These are phyloP conservation scores for Bungarus multicinctus DNA, from an alignment of 2,113 vertebrate genomes.

Conservation along the genomic window DNA sequence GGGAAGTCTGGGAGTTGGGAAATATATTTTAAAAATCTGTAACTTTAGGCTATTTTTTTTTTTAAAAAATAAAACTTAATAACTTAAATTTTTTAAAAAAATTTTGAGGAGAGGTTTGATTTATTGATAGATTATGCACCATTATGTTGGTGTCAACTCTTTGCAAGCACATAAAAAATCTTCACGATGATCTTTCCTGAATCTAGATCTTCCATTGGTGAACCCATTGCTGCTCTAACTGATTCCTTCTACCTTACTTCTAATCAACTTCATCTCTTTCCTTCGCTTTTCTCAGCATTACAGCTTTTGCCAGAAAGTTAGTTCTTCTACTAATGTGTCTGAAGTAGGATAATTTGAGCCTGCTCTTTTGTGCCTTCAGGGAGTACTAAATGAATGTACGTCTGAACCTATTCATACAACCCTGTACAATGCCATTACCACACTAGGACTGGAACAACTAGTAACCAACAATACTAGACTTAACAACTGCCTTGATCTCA, in stretches of 20 bases:
- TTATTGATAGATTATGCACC: not conserved
- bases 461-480: too few species aligned
- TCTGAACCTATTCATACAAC: too few species aligned
- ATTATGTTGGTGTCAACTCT: not conserved
- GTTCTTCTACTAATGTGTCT: not conserved
- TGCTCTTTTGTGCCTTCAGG: not conserved
- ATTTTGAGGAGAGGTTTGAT: not conserved
- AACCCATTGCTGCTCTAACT: not conserved
- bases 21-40: not conserved
- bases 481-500: too few species aligned
- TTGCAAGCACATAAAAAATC: not conserved
- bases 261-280: not conserved
- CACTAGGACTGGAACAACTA: too few species aligned
- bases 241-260: not conserved
- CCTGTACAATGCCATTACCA: too few species aligned
- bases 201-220: not conserved
- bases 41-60: not conserved
- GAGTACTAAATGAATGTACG: too few species aligned
- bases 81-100: too few species aligned
- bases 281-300: not conserved
- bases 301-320: not conserved
- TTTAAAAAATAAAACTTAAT: too few species aligned
- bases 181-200: not conserved
- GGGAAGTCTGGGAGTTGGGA: not conserved
- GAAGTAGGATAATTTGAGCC: not conserved